These are phyloP conservation scores for Trachymyrmex septentrionalis DNA, from an alignment of 1,140 invertebrate genomes.

Conservation along the genomic window DNA sequence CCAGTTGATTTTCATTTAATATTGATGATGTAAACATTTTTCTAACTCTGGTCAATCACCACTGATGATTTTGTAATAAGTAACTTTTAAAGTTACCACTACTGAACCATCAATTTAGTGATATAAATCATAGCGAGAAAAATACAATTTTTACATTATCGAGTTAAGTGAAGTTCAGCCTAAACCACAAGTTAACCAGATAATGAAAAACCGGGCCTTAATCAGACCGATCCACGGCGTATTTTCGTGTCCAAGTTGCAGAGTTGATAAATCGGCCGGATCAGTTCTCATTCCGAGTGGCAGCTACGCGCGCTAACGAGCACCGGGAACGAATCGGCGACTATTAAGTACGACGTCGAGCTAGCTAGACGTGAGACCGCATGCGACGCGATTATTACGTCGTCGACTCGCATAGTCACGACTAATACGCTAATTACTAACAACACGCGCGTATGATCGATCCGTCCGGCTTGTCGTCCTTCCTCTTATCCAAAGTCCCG, in stretches of 20 bases:
- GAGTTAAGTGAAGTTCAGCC: too few species aligned
- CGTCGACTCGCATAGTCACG: conserved; percentile 5
- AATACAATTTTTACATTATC: too few species aligned
- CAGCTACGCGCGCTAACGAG: conserved; percentile 41
- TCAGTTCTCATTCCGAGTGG: conserved; percentile 35
- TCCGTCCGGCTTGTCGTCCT: neutral
- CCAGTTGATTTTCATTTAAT: too few species aligned
- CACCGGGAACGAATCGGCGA: conserved; percentile 38
- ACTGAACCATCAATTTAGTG: too few species aligned
- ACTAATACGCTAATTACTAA: conserved; percentile 44
- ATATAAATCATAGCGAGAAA: too few species aligned
- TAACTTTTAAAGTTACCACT: too few species aligned
- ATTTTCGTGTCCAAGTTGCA: neutral
- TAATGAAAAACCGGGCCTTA: too few species aligned
- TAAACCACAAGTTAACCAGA: too few species aligned
- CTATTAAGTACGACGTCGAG: conserved; percentile 34
- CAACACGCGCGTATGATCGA: neutral
- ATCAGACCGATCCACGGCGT: too few species aligned
- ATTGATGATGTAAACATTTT: too few species aligned
- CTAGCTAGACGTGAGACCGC: neutral
- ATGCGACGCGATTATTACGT: conserved; percentile 32
- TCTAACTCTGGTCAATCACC: too few species aligned
- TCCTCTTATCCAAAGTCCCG: neutral
- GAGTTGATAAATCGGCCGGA: conserved; percentile 41
- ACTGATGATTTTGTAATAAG: too few species aligned